A percentile compares a stretch with the other conserved stretches of the same genome.
These are phyloP conservation scores for Agrypnia vestita DNA, from an alignment of 1,140 invertebrate species.

Conservation along the genomic window DNA sequence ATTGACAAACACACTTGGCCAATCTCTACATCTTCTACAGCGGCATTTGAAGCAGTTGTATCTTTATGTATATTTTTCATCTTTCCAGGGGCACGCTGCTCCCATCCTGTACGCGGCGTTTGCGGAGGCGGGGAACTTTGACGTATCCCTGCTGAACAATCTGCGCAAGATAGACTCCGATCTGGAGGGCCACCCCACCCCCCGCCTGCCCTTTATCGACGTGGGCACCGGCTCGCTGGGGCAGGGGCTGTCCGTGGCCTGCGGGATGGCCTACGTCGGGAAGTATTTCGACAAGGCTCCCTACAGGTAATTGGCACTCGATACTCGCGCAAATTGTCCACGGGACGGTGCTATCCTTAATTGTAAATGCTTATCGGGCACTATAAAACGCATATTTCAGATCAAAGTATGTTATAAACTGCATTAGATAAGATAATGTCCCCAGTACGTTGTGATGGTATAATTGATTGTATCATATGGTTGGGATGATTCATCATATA, in stretches of 20 bases:
- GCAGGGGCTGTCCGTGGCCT: constrained; percentile 95
- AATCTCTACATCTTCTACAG: too few relatives aligned
- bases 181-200: constrained; percentile 98
- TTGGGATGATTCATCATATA: too few relatives aligned
- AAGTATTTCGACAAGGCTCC: constrained; percentile 96
- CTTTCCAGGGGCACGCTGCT: constrained; percentile 90
- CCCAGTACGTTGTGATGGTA: too few relatives aligned
- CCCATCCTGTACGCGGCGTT: constrained; percentile 99
- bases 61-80: not conserved
- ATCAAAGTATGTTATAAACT: too few relatives aligned
- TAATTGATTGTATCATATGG: too few relatives aligned
- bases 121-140: constrained; percentile 97
- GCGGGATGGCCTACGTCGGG: constrained; percentile 98
- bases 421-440: too few relatives aligned
- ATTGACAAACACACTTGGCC: too few relatives aligned
- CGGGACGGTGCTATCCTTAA: too few relatives aligned
- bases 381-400: too few relatives aligned
- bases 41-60: too few relatives aligned
- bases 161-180: constrained; percentile 95
- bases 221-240: constrained; percentile 98
- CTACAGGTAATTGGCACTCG: constrained; percentile 78
- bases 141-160: constrained; percentile 87
- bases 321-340: too few relatives aligned
- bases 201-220: constrained; percentile 97
- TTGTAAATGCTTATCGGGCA: too few relatives aligned